Percentiles rank a stretch among this genome's conserved stretches.
Conservation (phyloP, 2,888 invertebrate species). For the Bimastos eiseni region DNA sequence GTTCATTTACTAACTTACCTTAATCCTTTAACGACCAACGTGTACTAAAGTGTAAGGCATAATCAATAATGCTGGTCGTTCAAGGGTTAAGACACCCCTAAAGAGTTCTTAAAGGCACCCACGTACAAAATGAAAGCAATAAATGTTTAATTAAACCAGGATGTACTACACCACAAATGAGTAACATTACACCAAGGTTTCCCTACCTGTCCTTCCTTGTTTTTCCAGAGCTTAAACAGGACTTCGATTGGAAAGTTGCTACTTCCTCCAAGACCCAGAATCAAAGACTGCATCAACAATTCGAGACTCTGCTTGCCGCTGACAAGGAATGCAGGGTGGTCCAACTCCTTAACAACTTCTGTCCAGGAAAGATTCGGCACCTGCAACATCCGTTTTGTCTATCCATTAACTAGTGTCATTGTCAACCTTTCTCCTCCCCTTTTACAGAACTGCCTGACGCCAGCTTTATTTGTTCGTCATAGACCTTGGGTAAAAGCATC, state of each 20-base stretch:
- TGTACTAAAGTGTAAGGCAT: too few species aligned
- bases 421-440: too few species aligned
- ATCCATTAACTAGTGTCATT: neutral
- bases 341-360: conserved; percentile 86
- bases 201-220: conserved; percentile 78
- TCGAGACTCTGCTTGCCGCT: conserved; percentile 77
- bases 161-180: neutral
- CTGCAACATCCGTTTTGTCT: conserved; percentile 43
- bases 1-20: too few species aligned
- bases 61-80: too few species aligned
- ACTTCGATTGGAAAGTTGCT: conserved; percentile 74
- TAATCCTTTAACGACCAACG: too few species aligned
- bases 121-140: neutral
- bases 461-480: too few species aligned
- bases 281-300: conserved; percentile 79
- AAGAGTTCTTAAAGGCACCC: neutral
- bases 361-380: conserved; percentile 76
- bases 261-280: conserved; percentile 68
- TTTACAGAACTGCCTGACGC: too few species aligned
- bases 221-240: conserved; percentile 84
- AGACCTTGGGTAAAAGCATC: too few species aligned
- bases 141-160: neutral
- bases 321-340: conserved; percentile 79
- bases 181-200: neutral
- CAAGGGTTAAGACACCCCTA: too few species aligned